Evolutionary conservation across 2,888 invertebrate genomes (phyloP), one percentile per base, ranked within the genome.

Genomic region (Apomyelois bistriatella): DNA sequence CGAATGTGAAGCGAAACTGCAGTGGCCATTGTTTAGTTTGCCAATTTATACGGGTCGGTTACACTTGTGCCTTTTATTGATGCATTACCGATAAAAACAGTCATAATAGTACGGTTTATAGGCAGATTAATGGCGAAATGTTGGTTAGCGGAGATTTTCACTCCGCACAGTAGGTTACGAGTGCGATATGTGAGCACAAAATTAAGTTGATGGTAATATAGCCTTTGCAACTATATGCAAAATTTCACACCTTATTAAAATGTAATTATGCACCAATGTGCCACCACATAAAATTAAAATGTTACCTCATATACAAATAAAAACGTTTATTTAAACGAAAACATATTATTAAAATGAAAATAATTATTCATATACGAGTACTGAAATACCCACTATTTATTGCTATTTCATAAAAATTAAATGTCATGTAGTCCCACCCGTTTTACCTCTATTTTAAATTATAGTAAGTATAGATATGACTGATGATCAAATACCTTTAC

Each of bases 1-100:
- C 85, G 86, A 89, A 88, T 87, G 82, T 88, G 70, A 80, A 87
- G 76, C 81, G 81, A 84, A 85, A 90, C 90, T 90, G 90, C 82
- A 80, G 72, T 65, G 71, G 72, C 79, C 77, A 88, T 87, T 90
- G 90, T 91, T 91, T 90, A 84, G 88, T 87, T 89, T 82, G 83
- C 86, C 90, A 90, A 89, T 90, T 90, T 90, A 90, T 90, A 90
- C 88, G 87, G 83, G 81, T 89, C 83, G 87, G 89, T 89, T 90
- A 89, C 90, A 90, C 78, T 87, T 82, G 81, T 70, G 87, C 79
- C 83, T 86, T 88, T 89, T 88, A 89, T 88, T 87, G 84, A 88
- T 79, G 84, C 86, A 88, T 89, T 90, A 87, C 81, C 84, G 88
- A 90, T 90, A 90, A 89, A 86, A 85, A 78, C 76, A 78, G 80